Base-by-base conservation (phyloP, 1,140 invertebrate species). In the fruit fly (Drosophila melanogaster) region DNA sequence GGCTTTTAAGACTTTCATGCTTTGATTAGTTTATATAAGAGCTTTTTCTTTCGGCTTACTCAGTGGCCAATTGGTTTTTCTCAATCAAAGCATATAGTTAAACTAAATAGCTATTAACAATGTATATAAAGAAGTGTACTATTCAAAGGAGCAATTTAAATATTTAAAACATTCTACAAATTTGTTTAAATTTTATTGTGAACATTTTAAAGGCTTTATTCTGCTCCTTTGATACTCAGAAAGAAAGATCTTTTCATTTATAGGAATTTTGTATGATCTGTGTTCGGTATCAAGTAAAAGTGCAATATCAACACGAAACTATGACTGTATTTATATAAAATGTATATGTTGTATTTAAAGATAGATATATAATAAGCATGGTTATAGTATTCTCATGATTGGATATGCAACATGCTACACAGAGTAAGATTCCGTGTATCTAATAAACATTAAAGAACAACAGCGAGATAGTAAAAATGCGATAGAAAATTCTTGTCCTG, bases 391-490 rank as follows among this genome's bases (percentile, higher is more conserved):
- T 53, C 47, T 37, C 26, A 46, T 46, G 10, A 54, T 46, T 40
- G 41, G 41, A 37, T 47, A 47, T 75, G 22, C 71, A 40, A 49
- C 79, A 81, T 81, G 79, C 79, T 65, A 54, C 46, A 66, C 44
- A 19, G 59, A 62, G 38, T 40, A 50, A 49, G 26, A 24, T 26
- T 57, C 67, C 26, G 47, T 53, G 22, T 51, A 54, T 53, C 46
- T 71, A 74, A 61, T 22, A 37, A 61, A 73, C 66, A 73, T 61
- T 72, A 17, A 73, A 35, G 26, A 78, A 79, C 77, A 79, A 79
- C 77, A 79, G 77, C 77, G 40, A 79, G 53, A 30, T 30, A 74
- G 22, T 44, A 58, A 59, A 59, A 73, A 44, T 47, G 53, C 17
- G 30, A 35, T 55, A 71, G 43, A 19, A 72, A 62, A 53, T 47